phyloP scores from a whole-genome alignment of 2,113 vertebrate genomes.

The Leuciscus idus region DNA sequence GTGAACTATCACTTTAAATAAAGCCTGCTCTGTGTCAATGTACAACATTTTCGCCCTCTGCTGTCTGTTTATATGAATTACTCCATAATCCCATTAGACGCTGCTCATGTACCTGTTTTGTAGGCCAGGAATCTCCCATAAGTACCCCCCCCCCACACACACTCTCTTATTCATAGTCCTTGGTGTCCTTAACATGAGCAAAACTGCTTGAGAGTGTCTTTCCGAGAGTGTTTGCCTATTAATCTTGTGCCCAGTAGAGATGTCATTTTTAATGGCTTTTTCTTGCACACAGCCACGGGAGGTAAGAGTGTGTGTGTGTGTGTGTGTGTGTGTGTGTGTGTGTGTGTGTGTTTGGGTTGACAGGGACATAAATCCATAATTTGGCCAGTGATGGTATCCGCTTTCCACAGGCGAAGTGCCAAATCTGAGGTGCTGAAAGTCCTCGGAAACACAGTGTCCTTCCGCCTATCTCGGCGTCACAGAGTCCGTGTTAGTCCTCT shows the following conservation, averaged over 20 bases:
- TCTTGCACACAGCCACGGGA: conserved; percentile 10
- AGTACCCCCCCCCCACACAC: not conserved
- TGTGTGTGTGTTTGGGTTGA: conserved; percentile 12
- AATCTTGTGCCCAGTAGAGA: conserved; percentile 16
- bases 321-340: conserved; percentile 1
- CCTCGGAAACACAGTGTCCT: conserved; percentile 33
- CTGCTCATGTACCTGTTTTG: not conserved
- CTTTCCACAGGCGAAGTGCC: conserved; percentile 29
- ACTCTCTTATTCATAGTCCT: conserved; percentile 3
- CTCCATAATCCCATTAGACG: not conserved
- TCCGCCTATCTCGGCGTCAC: not conserved
- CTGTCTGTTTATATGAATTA: conserved; percentile 39
- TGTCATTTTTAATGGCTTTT: conserved; percentile 34
- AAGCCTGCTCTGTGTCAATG: not conserved
- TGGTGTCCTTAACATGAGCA: conserved; percentile 7
- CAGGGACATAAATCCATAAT: conserved; percentile 44
- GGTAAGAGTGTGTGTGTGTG: not conserved
- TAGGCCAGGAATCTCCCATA: not conserved
- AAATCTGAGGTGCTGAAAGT: conserved; percentile 43
- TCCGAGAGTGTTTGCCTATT: not conserved
- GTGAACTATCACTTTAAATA: not conserved
- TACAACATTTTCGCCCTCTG: conserved; percentile 48
- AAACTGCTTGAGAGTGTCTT: conserved; percentile 34
- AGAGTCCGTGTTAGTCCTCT: not conserved
- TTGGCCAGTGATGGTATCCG: conserved; percentile 35